Base-by-base conservation (phyloP, 2,888 invertebrate genomes). In the Pseudeuparius sepicola region DNA sequence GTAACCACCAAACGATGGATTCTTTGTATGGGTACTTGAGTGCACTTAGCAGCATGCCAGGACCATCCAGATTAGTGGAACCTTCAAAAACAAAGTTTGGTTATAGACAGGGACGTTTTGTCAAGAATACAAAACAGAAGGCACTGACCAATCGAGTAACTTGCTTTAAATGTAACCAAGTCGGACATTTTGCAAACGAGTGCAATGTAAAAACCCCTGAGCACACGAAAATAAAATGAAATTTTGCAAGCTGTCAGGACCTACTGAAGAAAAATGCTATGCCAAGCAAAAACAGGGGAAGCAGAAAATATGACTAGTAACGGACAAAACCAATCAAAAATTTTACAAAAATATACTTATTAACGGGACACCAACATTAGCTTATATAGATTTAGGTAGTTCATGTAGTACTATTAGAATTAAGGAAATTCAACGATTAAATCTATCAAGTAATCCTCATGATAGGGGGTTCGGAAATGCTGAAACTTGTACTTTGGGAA, bases 331-430 rank as follows among this genome's bases (percentile, higher is more conserved):
- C n/a, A 39, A 39, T 15, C 9, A 30, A 9, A 41, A 41, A 32
- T 41, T 16, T 31, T 33, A 35, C 24, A 40, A 41, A 29, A 20
- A 26, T 17, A 16, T 36, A 7, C 4, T 11, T 4, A 33, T 44
- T 23, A 43, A 44, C 36, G 39, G 32, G 9, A 27, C 15, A 17
- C 12, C 36, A 29, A 28, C 42, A 7, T 37, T 35, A 28, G 40
- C 40, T 2, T 44, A 43, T 24, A 31, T 43, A n/a, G 44, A 44
- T 36, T 36, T 40, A 23, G 42, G 42, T 23, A 43, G 42, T 25
- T 42, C 34, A 11, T 44, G 42, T 17, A 41, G 16, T 7, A 34
- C 39, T 2, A 41, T 44, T 31, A 27, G 32, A 4, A 1, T 29
- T 26, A 7, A 29, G 10, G 44, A 43, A 34, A 29, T 33, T 11